Conservation (phyloP, 1,140 invertebrate genomes). For the Dendroctonus valens region DNA sequence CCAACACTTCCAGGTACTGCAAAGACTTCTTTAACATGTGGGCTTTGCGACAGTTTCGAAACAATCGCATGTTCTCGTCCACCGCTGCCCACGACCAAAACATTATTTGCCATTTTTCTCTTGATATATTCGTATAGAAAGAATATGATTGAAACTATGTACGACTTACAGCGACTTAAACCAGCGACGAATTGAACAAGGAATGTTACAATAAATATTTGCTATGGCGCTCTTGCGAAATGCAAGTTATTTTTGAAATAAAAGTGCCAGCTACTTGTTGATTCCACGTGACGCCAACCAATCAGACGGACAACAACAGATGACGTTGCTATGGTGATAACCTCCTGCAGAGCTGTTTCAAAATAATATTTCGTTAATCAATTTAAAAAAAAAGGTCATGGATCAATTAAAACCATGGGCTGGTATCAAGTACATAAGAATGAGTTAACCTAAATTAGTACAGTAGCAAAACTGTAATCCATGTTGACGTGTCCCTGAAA, state of each 20-base stretch:
- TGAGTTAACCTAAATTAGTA: too few relatives aligned
- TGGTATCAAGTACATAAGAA: too few relatives aligned
- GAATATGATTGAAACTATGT: constrained; percentile 20
- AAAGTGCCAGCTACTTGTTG: constrained; percentile 20
- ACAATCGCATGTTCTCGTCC: constrained; percentile 94
- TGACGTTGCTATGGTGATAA: too few relatives aligned
- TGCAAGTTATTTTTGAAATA: constrained; percentile 8
- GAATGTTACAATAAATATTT: too few relatives aligned
- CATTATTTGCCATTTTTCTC: constrained; percentile 52
- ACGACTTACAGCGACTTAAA: background rate
- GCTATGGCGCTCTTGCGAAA: too few relatives aligned
- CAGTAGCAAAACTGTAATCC: too few relatives aligned
- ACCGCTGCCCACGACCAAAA: constrained; percentile 87
- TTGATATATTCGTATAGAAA: constrained; percentile 27
- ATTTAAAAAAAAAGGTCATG: too few relatives aligned
- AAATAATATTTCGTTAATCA: too few relatives aligned
- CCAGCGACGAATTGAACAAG: background rate
- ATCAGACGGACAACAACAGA: background rate
- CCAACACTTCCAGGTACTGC: constrained; percentile 90
- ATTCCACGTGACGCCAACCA: constrained; percentile 21
- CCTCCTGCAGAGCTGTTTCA: too few relatives aligned
- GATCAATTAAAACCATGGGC: too few relatives aligned
- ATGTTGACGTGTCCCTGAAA: too few relatives aligned
- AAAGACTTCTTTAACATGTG: constrained; percentile 69
- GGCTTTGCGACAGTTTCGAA: constrained; percentile 87